phyloP scores from a whole-genome alignment of 2,113 vertebrate species.

The Cyphomyrus discorhynchus region DNA sequence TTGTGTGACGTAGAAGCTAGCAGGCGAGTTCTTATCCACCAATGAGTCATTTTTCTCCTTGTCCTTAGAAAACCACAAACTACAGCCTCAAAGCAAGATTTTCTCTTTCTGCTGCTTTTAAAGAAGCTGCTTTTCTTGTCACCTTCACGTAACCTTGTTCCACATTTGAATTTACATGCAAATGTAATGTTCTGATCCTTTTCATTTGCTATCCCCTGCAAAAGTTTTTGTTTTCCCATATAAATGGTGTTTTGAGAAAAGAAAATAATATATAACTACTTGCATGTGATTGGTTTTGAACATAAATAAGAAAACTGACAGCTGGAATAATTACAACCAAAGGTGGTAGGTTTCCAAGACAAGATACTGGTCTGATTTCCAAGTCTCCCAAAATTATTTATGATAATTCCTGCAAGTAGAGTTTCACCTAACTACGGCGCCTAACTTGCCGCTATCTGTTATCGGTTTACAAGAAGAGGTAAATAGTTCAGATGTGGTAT shows the following conservation, averaged over 20 bases:
- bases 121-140: not conserved
- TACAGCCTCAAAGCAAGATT: not conserved
- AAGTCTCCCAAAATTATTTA: not conserved
- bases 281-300: not conserved
- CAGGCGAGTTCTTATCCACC: not conserved
- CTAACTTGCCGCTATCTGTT: not conserved
- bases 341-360: not conserved
- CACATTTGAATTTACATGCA: not conserved
- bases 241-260: not conserved
- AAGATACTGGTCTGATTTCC: not conserved
- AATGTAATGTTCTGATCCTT: not conserved
- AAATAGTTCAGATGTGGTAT: not conserved
- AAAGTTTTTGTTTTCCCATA: not conserved
- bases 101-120: not conserved
- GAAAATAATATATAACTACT: not conserved
- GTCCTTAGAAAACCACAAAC: not conserved
- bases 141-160: not conserved
- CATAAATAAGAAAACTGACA: not conserved
- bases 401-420: not conserved
- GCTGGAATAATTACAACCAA: not conserved
- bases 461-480: not conserved
- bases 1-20: not conserved
- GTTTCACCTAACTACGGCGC: not conserved
- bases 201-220: too few relatives aligned
- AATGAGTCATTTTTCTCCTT: not conserved